These are phyloP conservation scores for Zoanthus sociatus DNA, from an alignment of 92 coral and sea anemone genomes.

Conservation along the genomic window DNA sequence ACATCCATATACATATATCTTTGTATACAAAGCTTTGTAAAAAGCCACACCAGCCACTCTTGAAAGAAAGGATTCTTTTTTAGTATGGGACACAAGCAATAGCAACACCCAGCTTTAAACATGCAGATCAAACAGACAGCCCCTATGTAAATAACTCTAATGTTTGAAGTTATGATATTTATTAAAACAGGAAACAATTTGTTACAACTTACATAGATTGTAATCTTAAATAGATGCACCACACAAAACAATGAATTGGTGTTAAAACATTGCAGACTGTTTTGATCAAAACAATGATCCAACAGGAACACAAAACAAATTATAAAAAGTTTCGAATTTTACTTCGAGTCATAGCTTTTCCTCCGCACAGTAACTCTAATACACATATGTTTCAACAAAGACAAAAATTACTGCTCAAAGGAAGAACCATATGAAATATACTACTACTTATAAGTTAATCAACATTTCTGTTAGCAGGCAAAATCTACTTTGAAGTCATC, in stretches of 20 bases:
- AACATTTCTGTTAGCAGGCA: neutral
- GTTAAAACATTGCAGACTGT: neutral
- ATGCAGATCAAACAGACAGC: too few species aligned
- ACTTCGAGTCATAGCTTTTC: neutral
- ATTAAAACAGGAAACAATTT: slow-evolving; percentile 11
- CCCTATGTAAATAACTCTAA: neutral
- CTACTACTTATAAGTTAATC: slow-evolving; percentile 1
- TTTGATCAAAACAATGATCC: neutral
- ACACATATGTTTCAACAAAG: neutral
- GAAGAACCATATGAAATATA: neutral
- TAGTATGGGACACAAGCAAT: too few species aligned
- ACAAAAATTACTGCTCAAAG: neutral
- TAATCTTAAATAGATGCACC: neutral
- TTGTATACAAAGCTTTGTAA: too few species aligned
- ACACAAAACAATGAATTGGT: neutral
- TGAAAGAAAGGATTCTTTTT: too few species aligned
- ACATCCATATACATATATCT: too few species aligned
- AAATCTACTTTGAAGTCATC: slow-evolving; percentile 6
- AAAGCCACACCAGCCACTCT: too few species aligned
- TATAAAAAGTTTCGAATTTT: neutral
- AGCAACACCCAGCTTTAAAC: too few species aligned
- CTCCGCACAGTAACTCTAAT: neutral
- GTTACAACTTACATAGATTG: neutral
- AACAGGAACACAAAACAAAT: neutral
- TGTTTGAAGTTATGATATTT: neutral